These are phyloP conservation scores for Conchocele bisecta DNA, from an alignment of 2,888 invertebrate genomes.

Conservation along the genomic window DNA sequence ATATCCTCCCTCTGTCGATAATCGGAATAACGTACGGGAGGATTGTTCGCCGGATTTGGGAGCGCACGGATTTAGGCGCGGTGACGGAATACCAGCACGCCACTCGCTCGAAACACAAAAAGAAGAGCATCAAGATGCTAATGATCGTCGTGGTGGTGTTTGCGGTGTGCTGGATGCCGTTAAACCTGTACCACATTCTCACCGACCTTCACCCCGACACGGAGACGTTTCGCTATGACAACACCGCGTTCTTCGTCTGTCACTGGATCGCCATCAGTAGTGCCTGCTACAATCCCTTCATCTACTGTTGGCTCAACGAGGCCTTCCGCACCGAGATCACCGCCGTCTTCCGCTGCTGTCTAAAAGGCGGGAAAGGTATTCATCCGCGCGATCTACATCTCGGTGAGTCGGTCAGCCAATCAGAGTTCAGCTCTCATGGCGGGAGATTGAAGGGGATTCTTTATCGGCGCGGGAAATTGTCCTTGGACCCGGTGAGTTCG, in stretches of 20 bases:
- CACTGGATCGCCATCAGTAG: conserved; percentile 84
- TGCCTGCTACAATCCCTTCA: conserved; percentile 84
- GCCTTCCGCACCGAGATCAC: conserved; percentile 81
- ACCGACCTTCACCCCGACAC: conserved; percentile 79
- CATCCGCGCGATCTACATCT: conserved; percentile 18
- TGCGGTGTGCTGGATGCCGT: conserved; percentile 84
- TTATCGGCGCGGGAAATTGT: conserved; percentile 4
- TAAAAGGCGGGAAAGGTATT: conserved; percentile 18
- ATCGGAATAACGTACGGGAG: conserved; percentile 82
- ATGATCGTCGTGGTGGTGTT: conserved; percentile 83
- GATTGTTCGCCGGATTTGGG: conserved; percentile 80
- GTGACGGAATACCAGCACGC: conserved; percentile 82
- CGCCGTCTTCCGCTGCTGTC: conserved; percentile 75
- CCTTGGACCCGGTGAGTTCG: background rate
- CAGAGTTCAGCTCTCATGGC: conserved; percentile 17
- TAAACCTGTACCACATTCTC: conserved; percentile 83
- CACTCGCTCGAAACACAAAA: conserved; percentile 80
- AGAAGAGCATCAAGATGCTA: conserved; percentile 83
- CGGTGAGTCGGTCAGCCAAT: conserved; percentile 19
- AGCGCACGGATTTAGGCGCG: conserved; percentile 80
- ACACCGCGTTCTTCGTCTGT: conserved; percentile 82
- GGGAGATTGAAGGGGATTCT: conserved; percentile 8
- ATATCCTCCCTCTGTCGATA: conserved; percentile 81
- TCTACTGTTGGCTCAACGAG: conserved; percentile 84
- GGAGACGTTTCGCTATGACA: conserved; percentile 78